These are phyloP conservation scores for Amphiprion ocellaris DNA, from an alignment of 2,113 vertebrate species.

Conservation along the genomic window DNA sequence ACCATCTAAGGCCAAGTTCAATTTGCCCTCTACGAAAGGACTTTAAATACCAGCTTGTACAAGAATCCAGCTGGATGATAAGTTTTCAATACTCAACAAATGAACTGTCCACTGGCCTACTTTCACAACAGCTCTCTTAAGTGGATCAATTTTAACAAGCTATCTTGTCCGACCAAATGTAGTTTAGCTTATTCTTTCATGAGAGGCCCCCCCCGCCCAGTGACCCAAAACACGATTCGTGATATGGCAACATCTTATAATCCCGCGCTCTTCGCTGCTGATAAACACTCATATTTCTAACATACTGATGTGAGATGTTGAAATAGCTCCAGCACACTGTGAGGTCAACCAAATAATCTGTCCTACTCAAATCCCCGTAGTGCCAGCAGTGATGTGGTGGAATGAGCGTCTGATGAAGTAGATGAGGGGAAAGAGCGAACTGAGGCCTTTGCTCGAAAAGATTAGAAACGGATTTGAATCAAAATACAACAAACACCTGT, in stretches of 20 bases:
- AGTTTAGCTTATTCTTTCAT: constrained; percentile 36
- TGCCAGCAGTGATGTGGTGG: constrained; percentile 15
- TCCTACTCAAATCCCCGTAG: constrained; percentile 49
- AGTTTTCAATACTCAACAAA: constrained; percentile 25
- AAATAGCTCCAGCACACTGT: constrained; percentile 36
- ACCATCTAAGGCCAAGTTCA: constrained; percentile 23
- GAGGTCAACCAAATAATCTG: constrained; percentile 70
- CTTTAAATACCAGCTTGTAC: constrained; percentile 22
- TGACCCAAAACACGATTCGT: constrained; percentile 43
- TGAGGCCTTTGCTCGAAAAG: not conserved
- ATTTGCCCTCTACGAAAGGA: constrained; percentile 21
- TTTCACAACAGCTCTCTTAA: constrained; percentile 61
- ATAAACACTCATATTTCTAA: constrained; percentile 36
- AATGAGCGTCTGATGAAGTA: constrained; percentile 51
- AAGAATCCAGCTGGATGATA: not conserved
- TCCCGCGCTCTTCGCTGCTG: constrained; percentile 35
- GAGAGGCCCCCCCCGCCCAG: constrained; percentile 6
- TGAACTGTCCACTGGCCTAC: constrained; percentile 50
- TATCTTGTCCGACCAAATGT: constrained; percentile 54
- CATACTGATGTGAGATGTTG: constrained; percentile 42
- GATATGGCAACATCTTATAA: constrained; percentile 64
- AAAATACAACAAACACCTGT: not conserved
- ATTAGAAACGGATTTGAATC: not conserved
- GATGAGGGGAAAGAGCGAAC: constrained; percentile 20
- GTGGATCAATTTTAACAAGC: constrained; percentile 66